phyloP scores from a whole-genome alignment of 2,888 invertebrate species.

The Gasteruption jaculator region DNA sequence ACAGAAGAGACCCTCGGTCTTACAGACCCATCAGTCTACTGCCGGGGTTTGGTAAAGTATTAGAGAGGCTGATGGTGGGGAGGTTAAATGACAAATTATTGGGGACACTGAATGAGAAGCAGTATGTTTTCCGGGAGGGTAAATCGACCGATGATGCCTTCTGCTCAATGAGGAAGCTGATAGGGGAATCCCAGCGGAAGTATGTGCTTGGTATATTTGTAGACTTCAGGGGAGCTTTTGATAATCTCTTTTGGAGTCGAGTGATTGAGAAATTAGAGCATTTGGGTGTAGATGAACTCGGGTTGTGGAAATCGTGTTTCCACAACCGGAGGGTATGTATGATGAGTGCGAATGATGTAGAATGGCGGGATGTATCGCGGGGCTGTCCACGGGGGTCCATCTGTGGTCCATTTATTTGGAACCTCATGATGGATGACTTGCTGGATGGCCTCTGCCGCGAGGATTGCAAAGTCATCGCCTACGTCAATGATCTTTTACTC shows the following conservation, averaged over 20 bases:
- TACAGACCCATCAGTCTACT: conserved; percentile 10
- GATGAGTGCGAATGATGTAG: conserved; percentile 1
- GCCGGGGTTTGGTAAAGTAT: conserved; percentile 3
- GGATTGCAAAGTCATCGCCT: neutral
- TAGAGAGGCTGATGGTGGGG: conserved; percentile 8
- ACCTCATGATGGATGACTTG: neutral
- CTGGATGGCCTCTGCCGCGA: neutral
- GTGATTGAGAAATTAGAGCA: neutral
- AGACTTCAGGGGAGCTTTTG: no score
- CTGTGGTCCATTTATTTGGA: conserved; percentile 6
- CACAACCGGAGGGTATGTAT: conserved; percentile 3
- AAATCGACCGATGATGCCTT: conserved; percentile 6
- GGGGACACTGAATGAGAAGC: conserved; percentile 3
- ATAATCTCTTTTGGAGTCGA: conserved; percentile 12
- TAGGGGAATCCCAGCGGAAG: no score
- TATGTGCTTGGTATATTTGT: no score
- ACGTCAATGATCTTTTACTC: neutral
- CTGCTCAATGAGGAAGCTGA: conserved; percentile 1
- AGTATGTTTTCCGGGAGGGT: conserved; percentile 1
- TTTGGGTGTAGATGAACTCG: conserved; percentile 1
- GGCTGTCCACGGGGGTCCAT: no score
- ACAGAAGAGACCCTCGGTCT: neutral
- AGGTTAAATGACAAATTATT: neutral
- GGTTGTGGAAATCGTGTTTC: conserved; percentile 8
- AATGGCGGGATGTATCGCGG: no score